These are phyloP conservation scores for Cheumatopsyche charites DNA, from an alignment of 1,140 invertebrate genomes.

Conservation along the genomic window DNA sequence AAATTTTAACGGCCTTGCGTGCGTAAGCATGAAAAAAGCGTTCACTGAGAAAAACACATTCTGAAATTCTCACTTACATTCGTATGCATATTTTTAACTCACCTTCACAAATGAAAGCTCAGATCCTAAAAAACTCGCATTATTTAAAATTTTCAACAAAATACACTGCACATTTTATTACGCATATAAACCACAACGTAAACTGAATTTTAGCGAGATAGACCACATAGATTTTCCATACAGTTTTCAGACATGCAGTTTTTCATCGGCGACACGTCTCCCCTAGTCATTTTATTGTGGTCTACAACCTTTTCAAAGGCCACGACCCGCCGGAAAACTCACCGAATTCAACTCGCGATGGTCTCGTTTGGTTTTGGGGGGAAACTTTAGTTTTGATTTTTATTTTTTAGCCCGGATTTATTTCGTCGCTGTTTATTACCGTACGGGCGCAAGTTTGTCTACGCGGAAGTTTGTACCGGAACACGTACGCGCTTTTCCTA, in stretches of 20 bases:
- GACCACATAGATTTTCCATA: too few relatives aligned
- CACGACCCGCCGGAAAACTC: slow-evolving; percentile 30
- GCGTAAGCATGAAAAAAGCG: slow-evolving; percentile 7
- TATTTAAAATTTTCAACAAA: too few relatives aligned
- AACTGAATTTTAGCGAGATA: too few relatives aligned
- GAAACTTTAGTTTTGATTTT: too few relatives aligned
- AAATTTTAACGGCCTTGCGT: slow-evolving; percentile 22
- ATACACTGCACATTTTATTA: too few relatives aligned
- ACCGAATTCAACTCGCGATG: neutral
- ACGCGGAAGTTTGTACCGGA: too few relatives aligned
- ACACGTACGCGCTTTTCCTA: too few relatives aligned
- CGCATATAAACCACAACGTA: too few relatives aligned
- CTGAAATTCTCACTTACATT: neutral
- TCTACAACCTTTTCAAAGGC: slow-evolving; percentile 26
- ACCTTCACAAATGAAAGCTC: too few relatives aligned
- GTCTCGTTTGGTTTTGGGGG: slow-evolving; percentile 10
- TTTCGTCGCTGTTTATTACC: slow-evolving; percentile 42
- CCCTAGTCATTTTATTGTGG: slow-evolving; percentile 43
- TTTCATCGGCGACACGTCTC: slow-evolving; percentile 11
- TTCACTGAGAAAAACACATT: slow-evolving; percentile 1
- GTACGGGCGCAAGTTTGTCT: slow-evolving; percentile 33
- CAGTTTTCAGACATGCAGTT: slow-evolving; percentile 14
- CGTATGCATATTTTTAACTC: neutral
- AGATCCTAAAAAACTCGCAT: too few relatives aligned
- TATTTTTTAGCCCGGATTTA: slow-evolving; percentile 14